Evolutionary conservation across 2,113 vertebrate genomes (phyloP).

Genomic region (Nannospalax galili): DNA sequence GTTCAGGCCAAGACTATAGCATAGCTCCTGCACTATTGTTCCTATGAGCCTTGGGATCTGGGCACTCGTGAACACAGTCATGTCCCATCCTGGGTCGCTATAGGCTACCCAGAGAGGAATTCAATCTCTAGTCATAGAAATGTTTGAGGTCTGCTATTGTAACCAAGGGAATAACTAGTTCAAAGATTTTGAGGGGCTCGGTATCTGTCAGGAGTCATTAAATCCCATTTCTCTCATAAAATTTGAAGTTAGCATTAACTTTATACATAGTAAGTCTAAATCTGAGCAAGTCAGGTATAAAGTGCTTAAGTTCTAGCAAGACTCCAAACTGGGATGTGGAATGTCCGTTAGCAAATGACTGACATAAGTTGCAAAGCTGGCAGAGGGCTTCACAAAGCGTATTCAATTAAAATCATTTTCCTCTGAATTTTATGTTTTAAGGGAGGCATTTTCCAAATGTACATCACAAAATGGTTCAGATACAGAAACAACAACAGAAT

Average conservation of each 20-base stretch:
- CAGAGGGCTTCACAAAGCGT: neutral
- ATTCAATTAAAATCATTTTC: neutral
- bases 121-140: neutral
- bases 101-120: neutral
- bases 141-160: neutral
- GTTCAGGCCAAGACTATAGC: neutral
- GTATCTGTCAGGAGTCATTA: neutral
- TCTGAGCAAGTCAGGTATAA: neutral
- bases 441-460: neutral
- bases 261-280: neutral
- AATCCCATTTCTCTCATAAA: neutral
- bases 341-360: neutral
- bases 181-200: neutral
- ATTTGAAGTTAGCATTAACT: neutral
- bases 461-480: neutral
- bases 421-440: slow-evolving; percentile 1
- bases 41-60: too few relatives aligned
- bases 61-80: neutral
- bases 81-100: neutral
- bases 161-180: neutral
- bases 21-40: too few relatives aligned
- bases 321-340: neutral
- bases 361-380: neutral
- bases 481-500: neutral
- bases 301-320: neutral